Conservation (phyloP, 2,888 invertebrate species). For the Caenorhabditis sp. region DNA sequence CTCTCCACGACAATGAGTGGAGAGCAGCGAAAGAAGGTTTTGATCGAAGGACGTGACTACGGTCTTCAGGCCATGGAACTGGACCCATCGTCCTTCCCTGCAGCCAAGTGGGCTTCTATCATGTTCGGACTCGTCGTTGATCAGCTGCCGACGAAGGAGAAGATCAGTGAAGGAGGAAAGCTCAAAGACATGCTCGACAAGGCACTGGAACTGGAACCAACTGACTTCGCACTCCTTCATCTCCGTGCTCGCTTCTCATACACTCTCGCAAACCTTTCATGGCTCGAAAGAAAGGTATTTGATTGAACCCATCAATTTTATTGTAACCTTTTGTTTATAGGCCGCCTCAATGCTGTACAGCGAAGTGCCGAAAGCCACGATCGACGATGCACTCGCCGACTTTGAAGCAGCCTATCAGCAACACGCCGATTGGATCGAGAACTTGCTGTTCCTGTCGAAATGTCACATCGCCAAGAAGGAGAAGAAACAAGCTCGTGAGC, state of each 20-base stretch:
- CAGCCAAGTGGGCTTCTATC: slow-evolving; percentile 80
- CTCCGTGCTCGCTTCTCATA: slow-evolving; percentile 75
- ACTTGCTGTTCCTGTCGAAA: slow-evolving; percentile 84
- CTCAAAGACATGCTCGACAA: slow-evolving; percentile 81
- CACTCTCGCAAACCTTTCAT: slow-evolving; percentile 75
- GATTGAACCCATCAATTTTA: background rate
- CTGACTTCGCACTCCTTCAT: slow-evolving; percentile 75
- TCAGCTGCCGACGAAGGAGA: slow-evolving; percentile 80
- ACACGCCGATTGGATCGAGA: slow-evolving; percentile 84
- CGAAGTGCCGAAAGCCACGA: slow-evolving; percentile 74
- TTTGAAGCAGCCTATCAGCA: slow-evolving; percentile 82
- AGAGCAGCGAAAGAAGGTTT: slow-evolving; percentile 66
- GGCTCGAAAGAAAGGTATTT: slow-evolving; percentile 76
- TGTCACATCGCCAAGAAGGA: slow-evolving; percentile 78
- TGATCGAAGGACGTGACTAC: slow-evolving; percentile 74
- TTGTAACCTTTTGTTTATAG: slow-evolving; percentile 38
- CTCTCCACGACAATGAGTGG: slow-evolving; percentile 54
- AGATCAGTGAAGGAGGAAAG: slow-evolving; percentile 79
- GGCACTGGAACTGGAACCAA: slow-evolving; percentile 71
- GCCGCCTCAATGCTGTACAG: slow-evolving; percentile 73
- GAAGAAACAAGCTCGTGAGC: slow-evolving; percentile 74
- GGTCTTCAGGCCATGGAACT: slow-evolving; percentile 59
- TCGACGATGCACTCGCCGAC: slow-evolving; percentile 76
- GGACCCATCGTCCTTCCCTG: slow-evolving; percentile 72
- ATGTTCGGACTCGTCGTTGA: slow-evolving; percentile 78